These are phyloP conservation scores for Synanthedon formicaeformis DNA, from an alignment of 2,888 invertebrate genomes.

Conservation along the genomic window DNA sequence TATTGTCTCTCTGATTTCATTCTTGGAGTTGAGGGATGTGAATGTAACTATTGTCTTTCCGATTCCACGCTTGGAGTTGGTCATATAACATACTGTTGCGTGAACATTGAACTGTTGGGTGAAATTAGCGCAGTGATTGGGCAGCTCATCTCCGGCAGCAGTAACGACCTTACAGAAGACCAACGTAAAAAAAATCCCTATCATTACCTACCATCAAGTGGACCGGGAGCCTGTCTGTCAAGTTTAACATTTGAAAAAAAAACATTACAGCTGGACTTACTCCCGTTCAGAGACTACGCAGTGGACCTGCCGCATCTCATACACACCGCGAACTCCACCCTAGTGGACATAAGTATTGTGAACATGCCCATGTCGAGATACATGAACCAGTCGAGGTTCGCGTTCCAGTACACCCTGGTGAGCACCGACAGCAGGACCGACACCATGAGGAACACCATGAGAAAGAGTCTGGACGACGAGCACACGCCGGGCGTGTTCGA, in stretches of 20 bases:
- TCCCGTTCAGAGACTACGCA: conserved; percentile 58
- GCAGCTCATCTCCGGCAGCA: too few relatives aligned
- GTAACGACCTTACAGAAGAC: too few relatives aligned
- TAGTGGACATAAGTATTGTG: conserved; percentile 72
- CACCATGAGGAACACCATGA: conserved; percentile 45
- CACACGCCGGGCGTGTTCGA: conserved; percentile 81
- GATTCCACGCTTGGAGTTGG: too few relatives aligned
- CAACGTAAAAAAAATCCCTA: too few relatives aligned
- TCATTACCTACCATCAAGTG: too few relatives aligned
- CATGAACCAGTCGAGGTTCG: conserved; percentile 72
- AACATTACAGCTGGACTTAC: conserved; percentile 59
- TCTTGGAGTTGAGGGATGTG: too few relatives aligned
- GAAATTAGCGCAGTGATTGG: too few relatives aligned
- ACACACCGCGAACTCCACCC: conserved; percentile 75
- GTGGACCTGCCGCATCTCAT: conserved; percentile 72
- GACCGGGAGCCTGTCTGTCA: too few relatives aligned
- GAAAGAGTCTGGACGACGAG: conserved; percentile 77
- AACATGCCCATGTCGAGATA: conserved; percentile 50
- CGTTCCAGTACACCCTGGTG: conserved; percentile 67
- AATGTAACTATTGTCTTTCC: too few relatives aligned
- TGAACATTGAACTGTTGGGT: not conserved
- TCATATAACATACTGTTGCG: too few relatives aligned
- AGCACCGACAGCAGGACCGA: conserved; percentile 48
- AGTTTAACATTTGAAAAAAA: not conserved
- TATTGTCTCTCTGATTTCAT: too few relatives aligned